Percentiles rank a stretch among this genome's conserved stretches.
Conservation (phyloP, 2,797 vertebrate genomes). For the Sebastes diaconus region DNA sequence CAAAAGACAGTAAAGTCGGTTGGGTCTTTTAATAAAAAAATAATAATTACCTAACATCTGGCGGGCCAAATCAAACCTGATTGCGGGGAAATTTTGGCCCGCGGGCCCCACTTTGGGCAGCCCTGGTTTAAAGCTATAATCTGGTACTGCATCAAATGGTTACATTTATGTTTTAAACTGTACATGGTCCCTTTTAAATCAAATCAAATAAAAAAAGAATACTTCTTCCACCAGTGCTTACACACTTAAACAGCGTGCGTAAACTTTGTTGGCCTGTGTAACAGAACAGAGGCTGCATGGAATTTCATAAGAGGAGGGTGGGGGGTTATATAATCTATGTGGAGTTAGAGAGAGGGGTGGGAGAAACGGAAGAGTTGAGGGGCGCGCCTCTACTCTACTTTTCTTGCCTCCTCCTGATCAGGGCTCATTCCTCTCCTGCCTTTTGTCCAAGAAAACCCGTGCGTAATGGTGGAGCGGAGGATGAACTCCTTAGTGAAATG, state of each 20-base stretch:
- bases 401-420: rapidly evolving
- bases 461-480: slow-evolving; percentile 37
- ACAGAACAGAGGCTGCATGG: not conserved
- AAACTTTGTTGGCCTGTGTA: not conserved
- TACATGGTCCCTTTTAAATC: no score
- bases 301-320: not conserved
- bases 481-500: slow-evolving; percentile 69
- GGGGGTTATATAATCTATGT: not conserved
- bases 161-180: no score
- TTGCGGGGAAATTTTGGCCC: no score
- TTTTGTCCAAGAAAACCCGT: not conserved
- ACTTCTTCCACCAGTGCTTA: not conserved
- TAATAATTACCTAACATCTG: no score
- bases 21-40: no score
- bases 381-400: not conserved
- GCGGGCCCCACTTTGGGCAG: no score
- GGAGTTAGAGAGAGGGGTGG: not conserved
- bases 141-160: no score
- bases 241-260: not conserved
- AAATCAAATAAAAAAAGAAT: not conserved
- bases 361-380: not conserved
- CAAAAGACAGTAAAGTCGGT: no score
- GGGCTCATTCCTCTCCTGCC: not conserved
- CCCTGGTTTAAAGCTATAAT: no score
- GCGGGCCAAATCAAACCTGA: no score